These are phyloP conservation scores for Hydractinia symbiolongicarpus DNA, from an alignment of 30 jellyfish, hydroid and myxozoan genomes.

Conservation along the genomic window DNA sequence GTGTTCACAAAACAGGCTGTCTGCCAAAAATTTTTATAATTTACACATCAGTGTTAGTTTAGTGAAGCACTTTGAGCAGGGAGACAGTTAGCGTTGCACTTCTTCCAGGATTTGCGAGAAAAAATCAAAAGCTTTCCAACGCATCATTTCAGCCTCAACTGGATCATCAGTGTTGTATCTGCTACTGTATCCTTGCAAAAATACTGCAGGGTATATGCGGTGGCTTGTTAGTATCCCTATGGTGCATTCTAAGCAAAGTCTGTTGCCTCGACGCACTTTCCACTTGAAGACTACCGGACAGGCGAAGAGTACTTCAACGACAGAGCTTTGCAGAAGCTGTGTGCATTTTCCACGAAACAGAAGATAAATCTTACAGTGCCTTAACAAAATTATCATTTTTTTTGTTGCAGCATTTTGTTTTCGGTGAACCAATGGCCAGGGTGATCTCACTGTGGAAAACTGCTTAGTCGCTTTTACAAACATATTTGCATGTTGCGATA, in stretches of 20 bases:
- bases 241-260: neutral
- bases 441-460: conserved; percentile 32
- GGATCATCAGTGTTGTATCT: too few species aligned
- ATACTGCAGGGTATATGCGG: neutral
- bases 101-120: too few species aligned
- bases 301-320: neutral
- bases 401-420: conserved; percentile 28
- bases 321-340: conserved; percentile 13
- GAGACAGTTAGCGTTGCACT: too few species aligned
- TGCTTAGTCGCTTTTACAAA: conserved; percentile 7
- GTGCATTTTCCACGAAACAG: conserved; percentile 41
- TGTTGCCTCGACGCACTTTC: neutral
- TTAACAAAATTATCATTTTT: conserved; percentile 14
- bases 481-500: conserved; percentile 37
- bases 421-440: conserved; percentile 32
- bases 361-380: conserved; percentile 18
- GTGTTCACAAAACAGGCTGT: too few species aligned
- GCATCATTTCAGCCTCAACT: too few species aligned
- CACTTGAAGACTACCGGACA: neutral
- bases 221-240: neutral
- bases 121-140: too few species aligned
- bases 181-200: too few species aligned
- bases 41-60: too few species aligned
- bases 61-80: too few species aligned
- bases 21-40: too few species aligned